Conservation (phyloP, 92 coral and sea anemone species). For the Porites rus region DNA sequence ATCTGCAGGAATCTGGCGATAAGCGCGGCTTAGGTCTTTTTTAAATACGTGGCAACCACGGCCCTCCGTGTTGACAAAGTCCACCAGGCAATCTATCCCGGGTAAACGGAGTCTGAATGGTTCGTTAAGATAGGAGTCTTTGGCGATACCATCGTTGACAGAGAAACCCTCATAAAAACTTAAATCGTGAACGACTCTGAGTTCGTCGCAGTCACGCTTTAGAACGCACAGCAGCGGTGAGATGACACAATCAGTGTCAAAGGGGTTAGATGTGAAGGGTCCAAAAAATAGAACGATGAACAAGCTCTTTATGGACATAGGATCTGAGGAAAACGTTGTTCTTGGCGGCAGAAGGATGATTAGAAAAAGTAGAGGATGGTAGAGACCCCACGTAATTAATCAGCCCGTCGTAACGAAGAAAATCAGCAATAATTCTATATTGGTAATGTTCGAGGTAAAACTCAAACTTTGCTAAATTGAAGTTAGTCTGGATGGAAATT, state of each 20-base stretch:
- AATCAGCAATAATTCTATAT: conserved; percentile 25
- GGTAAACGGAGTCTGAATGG: no score
- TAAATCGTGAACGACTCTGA: conserved; percentile 39
- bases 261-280: conserved; percentile 42
- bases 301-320: conserved; percentile 39
- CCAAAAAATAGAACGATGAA: conserved; percentile 31
- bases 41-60: no score
- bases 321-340: conserved; percentile 1
- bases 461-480: conserved; percentile 26
- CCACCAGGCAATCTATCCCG: no score
- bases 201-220: conserved; percentile 34
- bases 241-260: conserved; percentile 28
- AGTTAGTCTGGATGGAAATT: conserved; percentile 38
- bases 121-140: conserved; percentile 40
- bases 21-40: no score
- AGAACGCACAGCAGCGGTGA: conserved; percentile 39
- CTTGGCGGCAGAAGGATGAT: conserved; percentile 59
- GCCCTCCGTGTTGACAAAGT: no score
- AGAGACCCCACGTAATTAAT: conserved; percentile 14
- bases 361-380: conserved; percentile 40
- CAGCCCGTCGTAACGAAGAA: conserved; percentile 20
- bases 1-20: no score
- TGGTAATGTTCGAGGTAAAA: conserved; percentile 60
- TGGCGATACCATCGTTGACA: conserved; percentile 44
- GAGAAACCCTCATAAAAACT: conserved; percentile 26